These are phyloP conservation scores for Tenthredo scrophulariae DNA, from an alignment of 2,888 invertebrate genomes.

Conservation along the genomic window DNA sequence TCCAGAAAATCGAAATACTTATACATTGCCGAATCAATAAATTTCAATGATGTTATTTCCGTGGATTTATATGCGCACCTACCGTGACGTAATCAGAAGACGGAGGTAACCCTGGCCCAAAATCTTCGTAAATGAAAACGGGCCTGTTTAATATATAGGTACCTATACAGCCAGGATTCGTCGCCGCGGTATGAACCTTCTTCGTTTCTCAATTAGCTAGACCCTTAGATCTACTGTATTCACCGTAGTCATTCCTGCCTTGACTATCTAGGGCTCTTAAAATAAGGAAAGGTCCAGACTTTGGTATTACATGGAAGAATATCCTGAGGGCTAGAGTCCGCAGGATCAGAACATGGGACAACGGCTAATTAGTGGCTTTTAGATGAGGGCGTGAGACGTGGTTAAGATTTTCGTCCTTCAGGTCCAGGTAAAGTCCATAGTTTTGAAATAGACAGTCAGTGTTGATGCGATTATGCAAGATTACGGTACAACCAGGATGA, in stretches of 20 bases:
- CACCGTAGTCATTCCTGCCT: not conserved
- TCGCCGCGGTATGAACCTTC: not conserved
- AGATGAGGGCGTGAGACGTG: constrained; percentile 28
- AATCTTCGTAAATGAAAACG: not conserved
- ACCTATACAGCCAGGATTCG: not conserved
- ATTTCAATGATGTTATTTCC: not conserved
- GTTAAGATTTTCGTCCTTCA: constrained; percentile 6
- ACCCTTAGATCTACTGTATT: not conserved
- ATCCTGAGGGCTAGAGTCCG: not conserved
- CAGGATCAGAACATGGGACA: constrained; percentile 12
- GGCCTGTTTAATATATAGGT: not conserved
- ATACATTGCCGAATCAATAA: not conserved
- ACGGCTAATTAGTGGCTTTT: constrained; percentile 45
- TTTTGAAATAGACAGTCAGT: constrained; percentile 39
- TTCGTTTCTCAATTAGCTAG: constrained; percentile 20
- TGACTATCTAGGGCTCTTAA: constrained; percentile 23
- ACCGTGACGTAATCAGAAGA: not conserved
- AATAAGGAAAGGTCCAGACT: not conserved
- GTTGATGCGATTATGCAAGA: constrained; percentile 33
- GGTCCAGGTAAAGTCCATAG: constrained; percentile 47
- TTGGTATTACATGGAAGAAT: not conserved
- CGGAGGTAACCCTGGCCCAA: not conserved
- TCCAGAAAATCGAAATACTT: not conserved
- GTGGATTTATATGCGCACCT: not conserved
- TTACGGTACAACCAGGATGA: constrained; percentile 32